Conservation (phyloP, 2,888 invertebrate genomes). For the Caenorhabditis sulstoni region DNA sequence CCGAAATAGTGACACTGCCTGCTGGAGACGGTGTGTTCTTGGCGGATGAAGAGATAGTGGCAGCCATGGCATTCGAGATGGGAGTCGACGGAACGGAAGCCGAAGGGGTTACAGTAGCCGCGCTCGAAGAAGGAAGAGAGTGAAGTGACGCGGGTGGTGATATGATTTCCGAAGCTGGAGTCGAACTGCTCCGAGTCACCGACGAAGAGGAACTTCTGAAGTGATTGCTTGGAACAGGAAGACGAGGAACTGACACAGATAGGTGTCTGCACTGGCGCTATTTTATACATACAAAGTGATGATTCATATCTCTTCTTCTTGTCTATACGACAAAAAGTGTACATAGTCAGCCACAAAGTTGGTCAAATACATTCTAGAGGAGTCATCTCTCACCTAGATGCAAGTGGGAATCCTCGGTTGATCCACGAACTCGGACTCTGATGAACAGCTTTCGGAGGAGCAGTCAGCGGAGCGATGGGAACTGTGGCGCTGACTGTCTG, state of each 20-base stretch:
- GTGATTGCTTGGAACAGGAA: background rate
- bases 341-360: background rate
- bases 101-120: conserved; percentile 7
- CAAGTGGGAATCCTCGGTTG: conserved; percentile 65
- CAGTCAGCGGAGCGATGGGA: conserved; percentile 43
- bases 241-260: background rate
- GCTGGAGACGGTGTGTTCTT: conserved; percentile 62
- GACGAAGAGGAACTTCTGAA: conserved; percentile 53
- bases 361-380: background rate
- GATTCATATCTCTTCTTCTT: conserved; percentile 5
- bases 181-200: conserved; percentile 41
- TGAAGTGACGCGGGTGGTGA: conserved; percentile 45
- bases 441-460: conserved; percentile 61
- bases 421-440: conserved; percentile 68
- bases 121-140: conserved; percentile 27
- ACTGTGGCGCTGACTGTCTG: conserved; percentile 64
- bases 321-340: conserved; percentile 8
- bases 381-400: conserved; percentile 49
- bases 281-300: conserved; percentile 10
- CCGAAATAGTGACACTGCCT: conserved; percentile 56
- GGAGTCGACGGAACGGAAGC: conserved; percentile 41
- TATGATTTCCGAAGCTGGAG: conserved; percentile 49
- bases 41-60: conserved; percentile 54
- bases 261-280: conserved; percentile 2
- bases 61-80: conserved; percentile 37